A percentile compares a stretch with the other conserved stretches of the same genome.
These are phyloP conservation scores for Cryptus viduatorius DNA, from an alignment of 2,888 invertebrate genomes.

Conservation along the genomic window DNA sequence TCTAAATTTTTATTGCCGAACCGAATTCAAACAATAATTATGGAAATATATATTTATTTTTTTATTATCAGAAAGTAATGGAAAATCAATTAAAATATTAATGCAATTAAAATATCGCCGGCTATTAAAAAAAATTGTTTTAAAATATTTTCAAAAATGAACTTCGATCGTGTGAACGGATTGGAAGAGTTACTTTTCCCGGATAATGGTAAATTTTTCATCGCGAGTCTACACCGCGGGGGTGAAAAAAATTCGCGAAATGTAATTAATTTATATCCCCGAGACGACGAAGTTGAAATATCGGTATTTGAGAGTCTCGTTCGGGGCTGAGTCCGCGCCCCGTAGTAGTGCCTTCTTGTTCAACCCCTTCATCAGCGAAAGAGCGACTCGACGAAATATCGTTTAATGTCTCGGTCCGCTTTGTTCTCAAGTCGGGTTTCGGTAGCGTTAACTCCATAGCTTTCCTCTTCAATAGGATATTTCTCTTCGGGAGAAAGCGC, in stretches of 20 bases:
- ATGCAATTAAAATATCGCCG: too few species aligned
- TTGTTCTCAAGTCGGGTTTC: conserved; percentile 61
- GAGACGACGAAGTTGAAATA: conserved; percentile 45
- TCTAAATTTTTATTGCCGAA: too few species aligned
- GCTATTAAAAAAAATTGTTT: too few species aligned
- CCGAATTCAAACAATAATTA: too few species aligned
- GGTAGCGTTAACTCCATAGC: background rate
- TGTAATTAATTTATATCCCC: conserved; percentile 32
- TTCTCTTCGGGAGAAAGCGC: conserved; percentile 24
- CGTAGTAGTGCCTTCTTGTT: conserved; percentile 46
- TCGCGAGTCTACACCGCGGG: background rate
- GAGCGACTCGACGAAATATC: conserved; percentile 66
- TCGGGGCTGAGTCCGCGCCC: conserved; percentile 24
- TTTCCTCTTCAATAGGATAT: conserved; percentile 20
- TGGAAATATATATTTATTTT: too few species aligned
- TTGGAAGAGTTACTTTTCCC: too few species aligned
- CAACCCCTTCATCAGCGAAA: conserved; percentile 63
- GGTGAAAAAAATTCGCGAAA: conserved; percentile 7
- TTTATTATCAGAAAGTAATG: too few species aligned
- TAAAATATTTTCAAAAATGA: too few species aligned
- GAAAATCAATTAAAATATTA: too few species aligned
- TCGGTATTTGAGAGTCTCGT: conserved; percentile 51
- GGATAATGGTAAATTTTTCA: too few species aligned
- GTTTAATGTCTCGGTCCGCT: conserved; percentile 68
- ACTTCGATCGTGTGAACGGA: too few species aligned